A percentile compares a stretch with the other conserved stretches of the same genome.
Evolutionary conservation across 2,797 vertebrate genomes (phyloP).

Genomic region (Discoglossus pictus): DNA sequence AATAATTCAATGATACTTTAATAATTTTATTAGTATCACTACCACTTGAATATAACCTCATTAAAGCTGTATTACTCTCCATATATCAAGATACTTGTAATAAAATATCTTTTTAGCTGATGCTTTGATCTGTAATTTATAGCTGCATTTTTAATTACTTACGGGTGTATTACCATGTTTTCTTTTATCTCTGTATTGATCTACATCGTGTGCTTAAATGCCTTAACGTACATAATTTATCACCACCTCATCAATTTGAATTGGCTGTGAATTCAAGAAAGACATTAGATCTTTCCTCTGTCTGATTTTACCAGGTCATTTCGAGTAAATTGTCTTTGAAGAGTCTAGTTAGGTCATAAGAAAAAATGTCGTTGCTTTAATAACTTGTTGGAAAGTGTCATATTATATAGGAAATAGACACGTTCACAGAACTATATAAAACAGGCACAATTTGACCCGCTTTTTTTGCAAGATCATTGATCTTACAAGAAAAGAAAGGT

Average conservation of each 20-base stretch:
- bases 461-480: too few relatives aligned
- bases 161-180: constrained; percentile 37
- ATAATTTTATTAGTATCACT: too few relatives aligned
- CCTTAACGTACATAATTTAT: constrained; percentile 46
- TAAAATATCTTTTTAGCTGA: constrained; percentile 37
- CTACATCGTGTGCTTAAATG: constrained; percentile 60
- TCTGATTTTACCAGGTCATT: constrained; percentile 55
- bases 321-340: constrained; percentile 60
- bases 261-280: constrained; percentile 24
- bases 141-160: constrained; percentile 44
- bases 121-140: constrained; percentile 56
- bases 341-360: constrained; percentile 20
- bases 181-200: constrained; percentile 51
- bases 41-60: constrained; percentile 32
- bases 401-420: too few relatives aligned
- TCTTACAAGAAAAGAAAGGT: too few relatives aligned
- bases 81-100: constrained; percentile 37
- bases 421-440: too few relatives aligned
- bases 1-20: too few relatives aligned
- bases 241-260: constrained; percentile 36
- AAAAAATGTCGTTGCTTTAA: constrained; percentile 1
- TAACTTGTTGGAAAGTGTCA: too few relatives aligned
- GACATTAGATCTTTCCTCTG: constrained; percentile 16
- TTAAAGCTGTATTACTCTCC: constrained; percentile 34
- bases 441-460: too few relatives aligned